A percentile compares a stretch with the other conserved stretches of the same genome.
These are phyloP conservation scores for Contarinia nasturtii DNA, from an alignment of 1,140 invertebrate species.

Conservation along the genomic window DNA sequence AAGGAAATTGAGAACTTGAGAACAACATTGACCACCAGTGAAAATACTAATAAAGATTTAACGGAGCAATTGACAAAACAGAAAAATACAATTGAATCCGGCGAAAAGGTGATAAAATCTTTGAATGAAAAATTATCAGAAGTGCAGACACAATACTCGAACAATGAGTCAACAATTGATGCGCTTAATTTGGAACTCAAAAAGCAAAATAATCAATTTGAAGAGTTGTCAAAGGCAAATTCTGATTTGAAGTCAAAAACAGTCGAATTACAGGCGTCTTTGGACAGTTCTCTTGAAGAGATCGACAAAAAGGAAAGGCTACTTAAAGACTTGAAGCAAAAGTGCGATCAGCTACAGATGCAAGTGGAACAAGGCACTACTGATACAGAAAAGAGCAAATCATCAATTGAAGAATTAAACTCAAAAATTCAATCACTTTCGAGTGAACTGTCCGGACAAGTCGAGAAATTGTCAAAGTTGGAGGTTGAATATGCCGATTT, in stretches of 20 bases:
- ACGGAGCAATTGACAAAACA: neutral
- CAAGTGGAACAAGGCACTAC: conserved; percentile 23
- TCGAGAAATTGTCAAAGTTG: conserved; percentile 10
- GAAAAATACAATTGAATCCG: neutral
- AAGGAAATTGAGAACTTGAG: neutral
- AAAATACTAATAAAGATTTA: neutral
- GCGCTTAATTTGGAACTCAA: neutral
- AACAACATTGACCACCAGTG: neutral
- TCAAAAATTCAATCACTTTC: conserved; percentile 8
- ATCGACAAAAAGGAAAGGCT: conserved; percentile 2
- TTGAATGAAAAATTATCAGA: neutral
- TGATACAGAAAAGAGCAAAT: conserved; percentile 18
- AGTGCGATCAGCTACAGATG: conserved; percentile 1
- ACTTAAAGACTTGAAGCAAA: neutral
- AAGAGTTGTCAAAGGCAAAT: conserved; percentile 4
- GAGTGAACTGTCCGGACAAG: conserved; percentile 9
- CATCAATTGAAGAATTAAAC: conserved; percentile 14
- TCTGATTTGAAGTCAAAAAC: conserved; percentile 14
- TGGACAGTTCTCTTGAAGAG: conserved; percentile 17
- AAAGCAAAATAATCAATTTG: neutral
- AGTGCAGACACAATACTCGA: too few relatives aligned
- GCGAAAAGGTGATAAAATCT: neutral
- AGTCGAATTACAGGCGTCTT: conserved; percentile 16
- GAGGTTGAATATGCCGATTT: conserved; percentile 11
- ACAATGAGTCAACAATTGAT: too few relatives aligned